Evolutionary conservation across 2,888 invertebrate species (phyloP), one percentile per base, ranked within the genome.

Genomic region (Lithophane leautieri): DNA sequence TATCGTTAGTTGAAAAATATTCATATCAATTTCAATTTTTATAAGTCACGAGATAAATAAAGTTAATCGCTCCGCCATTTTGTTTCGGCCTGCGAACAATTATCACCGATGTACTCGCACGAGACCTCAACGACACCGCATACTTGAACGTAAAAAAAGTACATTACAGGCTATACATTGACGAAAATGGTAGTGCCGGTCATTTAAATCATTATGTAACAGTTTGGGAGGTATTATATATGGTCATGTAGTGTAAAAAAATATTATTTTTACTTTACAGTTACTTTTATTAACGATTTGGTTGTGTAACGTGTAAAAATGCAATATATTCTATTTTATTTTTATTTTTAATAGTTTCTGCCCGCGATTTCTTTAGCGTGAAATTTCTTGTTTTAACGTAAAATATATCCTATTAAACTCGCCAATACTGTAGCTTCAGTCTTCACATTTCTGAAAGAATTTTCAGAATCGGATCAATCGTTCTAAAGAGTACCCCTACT

Each of bases 121-220:
- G 56, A 52, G 1, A 4, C 60, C 50, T 14, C 47, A 56, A 50
- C 9, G 9, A 56, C 61, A 69, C 61, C 22, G 47, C 81, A 71
- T 72, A 50, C 40, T 66, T 40, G 50, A 16, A 22, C 68, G 66
- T 34, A 77, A 79, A 67, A 79, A 67, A 83, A 76, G 14, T 62
- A 42, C 61, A 74, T 77, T 67, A 58, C 34, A 50, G 65, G 50
- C 28, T 25, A 52, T 68, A 69, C 16, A 28, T 28, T 74, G 50
- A 72, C 77, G 9, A 75, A 75, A 63, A 78, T 58, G 67, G 70
- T 58, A 34, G 34, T 7, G 63, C 7, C 11, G 28, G 22, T 22
- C 9, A 69, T 69, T 81, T 76, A 71, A 69, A 71, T 69, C 34
- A 65, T 71, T 56, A 71, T 56, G 47, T 73, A 16, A 9, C 52